Percentiles rank a stretch among this genome's conserved stretches.
Conservation (phyloP, 1,140 invertebrate species). For the Drosophila nannoptera region DNA sequence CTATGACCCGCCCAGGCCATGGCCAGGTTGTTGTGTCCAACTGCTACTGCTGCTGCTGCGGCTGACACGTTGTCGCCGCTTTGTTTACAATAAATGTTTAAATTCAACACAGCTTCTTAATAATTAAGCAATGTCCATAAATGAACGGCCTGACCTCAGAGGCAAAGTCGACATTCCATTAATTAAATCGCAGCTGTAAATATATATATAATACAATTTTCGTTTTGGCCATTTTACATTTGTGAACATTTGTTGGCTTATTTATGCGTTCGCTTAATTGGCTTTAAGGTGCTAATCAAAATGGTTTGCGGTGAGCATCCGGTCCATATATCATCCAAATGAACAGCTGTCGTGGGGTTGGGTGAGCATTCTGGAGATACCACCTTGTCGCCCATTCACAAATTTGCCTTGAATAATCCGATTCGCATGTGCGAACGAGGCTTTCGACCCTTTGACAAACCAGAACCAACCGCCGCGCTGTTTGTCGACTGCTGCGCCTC, state of each 20-base stretch:
- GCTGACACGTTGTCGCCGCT: constrained; percentile 56
- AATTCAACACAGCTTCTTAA: constrained; percentile 72
- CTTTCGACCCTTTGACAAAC: constrained; percentile 29
- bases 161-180: constrained; percentile 50
- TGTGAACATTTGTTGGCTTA: constrained; percentile 39
- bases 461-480: constrained; percentile 11
- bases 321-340: constrained; percentile 2
- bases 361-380: constrained; percentile 12
- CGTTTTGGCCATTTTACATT: constrained; percentile 39
- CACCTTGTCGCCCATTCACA: constrained; percentile 1
- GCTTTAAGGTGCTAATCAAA: constrained; percentile 59
- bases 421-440: constrained; percentile 22
- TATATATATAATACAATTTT: constrained; percentile 33
- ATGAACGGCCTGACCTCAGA: constrained; percentile 31
- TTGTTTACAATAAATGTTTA: constrained; percentile 75
- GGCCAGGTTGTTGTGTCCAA: neutral
- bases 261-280: constrained; percentile 63
- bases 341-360: constrained; percentile 10
- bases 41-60: constrained; percentile 41
- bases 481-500: constrained; percentile 8
- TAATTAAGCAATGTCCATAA: constrained; percentile 69
- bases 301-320: constrained; percentile 35
- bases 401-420: constrained; percentile 23
- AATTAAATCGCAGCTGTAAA: constrained; percentile 67
- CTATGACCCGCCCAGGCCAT: neutral